phyloP scores from a whole-genome alignment of 2,888 invertebrate genomes.

The Limnephilus auricula region DNA sequence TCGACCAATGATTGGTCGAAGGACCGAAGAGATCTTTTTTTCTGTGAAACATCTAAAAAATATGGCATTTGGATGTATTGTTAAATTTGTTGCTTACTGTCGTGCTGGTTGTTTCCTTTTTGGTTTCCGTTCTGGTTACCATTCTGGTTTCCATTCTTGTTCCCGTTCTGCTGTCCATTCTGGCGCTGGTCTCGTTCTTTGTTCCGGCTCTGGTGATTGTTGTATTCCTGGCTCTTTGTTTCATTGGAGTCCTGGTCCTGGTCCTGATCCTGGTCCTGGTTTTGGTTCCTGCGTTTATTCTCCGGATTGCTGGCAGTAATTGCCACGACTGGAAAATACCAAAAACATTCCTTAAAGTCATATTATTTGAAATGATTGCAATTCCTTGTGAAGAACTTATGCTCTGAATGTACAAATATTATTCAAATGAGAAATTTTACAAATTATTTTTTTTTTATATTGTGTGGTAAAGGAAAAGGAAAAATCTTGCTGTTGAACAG shows the following conservation, averaged over 20 bases:
- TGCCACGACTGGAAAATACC: not conserved
- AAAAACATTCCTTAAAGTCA: not conserved
- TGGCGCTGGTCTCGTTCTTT: not conserved
- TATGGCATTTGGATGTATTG: too few species aligned
- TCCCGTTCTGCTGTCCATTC: not conserved
- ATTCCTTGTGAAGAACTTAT: not conserved
- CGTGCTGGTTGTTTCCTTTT: not conserved
- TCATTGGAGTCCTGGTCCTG: not conserved
- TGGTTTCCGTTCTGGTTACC: too few species aligned
- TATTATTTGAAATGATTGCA: not conserved
- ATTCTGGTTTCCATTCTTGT: not conserved
- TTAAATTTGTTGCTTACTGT: conserved; percentile 36
- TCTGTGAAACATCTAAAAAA: too few species aligned
- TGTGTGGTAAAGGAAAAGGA: too few species aligned
- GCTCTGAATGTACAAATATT: too few species aligned
- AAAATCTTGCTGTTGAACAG: too few species aligned
- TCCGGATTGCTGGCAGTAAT: not conserved
- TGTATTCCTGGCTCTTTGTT: not conserved
- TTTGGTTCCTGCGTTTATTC: not conserved
- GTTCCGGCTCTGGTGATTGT: not conserved
- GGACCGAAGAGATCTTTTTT: too few species aligned
- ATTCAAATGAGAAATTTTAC: too few species aligned
- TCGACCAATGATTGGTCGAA: too few species aligned
- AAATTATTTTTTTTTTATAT: too few species aligned
- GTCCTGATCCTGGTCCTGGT: not conserved